Conservation (phyloP, 1,140 invertebrate species). For the Pachyrhynchus sulphureomaculatus region DNA sequence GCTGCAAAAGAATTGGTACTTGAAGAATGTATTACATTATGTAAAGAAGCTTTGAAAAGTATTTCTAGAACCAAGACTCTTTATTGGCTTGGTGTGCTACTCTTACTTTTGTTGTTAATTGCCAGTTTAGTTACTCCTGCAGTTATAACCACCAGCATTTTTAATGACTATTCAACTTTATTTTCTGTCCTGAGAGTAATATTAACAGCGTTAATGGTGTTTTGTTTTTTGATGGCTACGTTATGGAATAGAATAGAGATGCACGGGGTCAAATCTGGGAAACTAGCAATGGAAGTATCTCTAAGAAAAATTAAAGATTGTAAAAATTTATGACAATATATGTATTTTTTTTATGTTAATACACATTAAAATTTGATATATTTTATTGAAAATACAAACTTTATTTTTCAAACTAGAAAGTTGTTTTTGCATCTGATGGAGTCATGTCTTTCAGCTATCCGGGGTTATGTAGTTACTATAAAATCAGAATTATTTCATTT, state of each 20-base stretch:
- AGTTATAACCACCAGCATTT: conserved; percentile 16
- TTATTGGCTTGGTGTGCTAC: conserved; percentile 59
- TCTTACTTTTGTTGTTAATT: conserved; percentile 52
- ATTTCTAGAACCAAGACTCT: conserved; percentile 60
- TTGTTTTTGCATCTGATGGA: no score
- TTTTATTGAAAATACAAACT: no score
- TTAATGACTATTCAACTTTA: conserved; percentile 49
- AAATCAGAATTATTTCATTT: no score
- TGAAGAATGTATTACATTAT: conserved; percentile 62
- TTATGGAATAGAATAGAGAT: conserved; percentile 78
- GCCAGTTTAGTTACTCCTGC: conserved; percentile 50
- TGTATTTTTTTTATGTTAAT: no score
- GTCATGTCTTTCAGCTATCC: no score
- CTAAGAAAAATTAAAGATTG: conserved; percentile 29
- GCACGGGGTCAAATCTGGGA: conserved; percentile 73
- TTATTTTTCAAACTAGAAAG: no score
- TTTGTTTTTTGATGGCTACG: conserved; percentile 72
- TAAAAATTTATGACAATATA: conserved; percentile 11
- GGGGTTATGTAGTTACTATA: no score
- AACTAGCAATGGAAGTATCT: conserved; percentile 58
- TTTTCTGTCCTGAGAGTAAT: conserved; percentile 60
- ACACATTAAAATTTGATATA: no score
- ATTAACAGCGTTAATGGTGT: conserved; percentile 65
- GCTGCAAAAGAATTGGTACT: conserved; percentile 49
- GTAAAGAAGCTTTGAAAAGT: conserved; percentile 58